A percentile compares a stretch with the other conserved stretches of the same genome.
These are phyloP conservation scores for Chrysolina oricalcia DNA, from an alignment of 2,888 invertebrate genomes.

Conservation along the genomic window DNA sequence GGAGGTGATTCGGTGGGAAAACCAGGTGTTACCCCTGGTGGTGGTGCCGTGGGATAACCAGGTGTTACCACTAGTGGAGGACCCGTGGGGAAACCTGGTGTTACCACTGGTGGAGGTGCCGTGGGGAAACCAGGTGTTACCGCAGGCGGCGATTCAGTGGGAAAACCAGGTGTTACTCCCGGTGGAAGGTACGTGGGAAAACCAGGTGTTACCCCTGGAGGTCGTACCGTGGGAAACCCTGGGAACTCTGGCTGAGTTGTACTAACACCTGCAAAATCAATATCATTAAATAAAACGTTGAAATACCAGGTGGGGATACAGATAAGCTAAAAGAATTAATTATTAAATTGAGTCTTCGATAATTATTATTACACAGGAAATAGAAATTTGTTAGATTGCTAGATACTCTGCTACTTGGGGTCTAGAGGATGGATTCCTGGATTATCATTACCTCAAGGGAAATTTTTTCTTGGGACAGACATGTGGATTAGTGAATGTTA, in stretches of 20 bases:
- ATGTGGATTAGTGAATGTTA: too few relatives aligned
- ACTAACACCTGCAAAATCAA: constrained; percentile 9
- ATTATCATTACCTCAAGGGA: too few relatives aligned
- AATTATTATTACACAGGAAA: too few relatives aligned
- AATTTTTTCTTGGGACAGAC: too few relatives aligned
- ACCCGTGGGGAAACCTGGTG: not conserved
- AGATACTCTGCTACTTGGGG: too few relatives aligned
- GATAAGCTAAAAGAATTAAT: too few relatives aligned
- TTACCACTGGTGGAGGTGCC: not conserved
- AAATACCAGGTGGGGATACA: too few relatives aligned
- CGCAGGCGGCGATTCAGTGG: constrained; percentile 32
- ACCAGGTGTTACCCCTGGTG: constrained; percentile 25
- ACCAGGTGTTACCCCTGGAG: constrained; percentile 40
- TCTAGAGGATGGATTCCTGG: too few relatives aligned
- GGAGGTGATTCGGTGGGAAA: constrained; percentile 31
- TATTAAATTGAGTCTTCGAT: too few relatives aligned
- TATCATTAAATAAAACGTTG: not conserved
- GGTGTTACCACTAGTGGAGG: not conserved
- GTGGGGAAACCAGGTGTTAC: constrained; percentile 19
- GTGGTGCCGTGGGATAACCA: constrained; percentile 26
- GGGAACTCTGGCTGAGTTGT: constrained; percentile 23
- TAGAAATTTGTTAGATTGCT: too few relatives aligned
- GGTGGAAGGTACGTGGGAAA: constrained; percentile 44
- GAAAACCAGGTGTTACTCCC: constrained; percentile 38
- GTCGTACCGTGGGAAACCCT: constrained; percentile 59